Base-by-base conservation (phyloP, 2,113 vertebrate genomes). In the Neogobius melanostomus region DNA sequence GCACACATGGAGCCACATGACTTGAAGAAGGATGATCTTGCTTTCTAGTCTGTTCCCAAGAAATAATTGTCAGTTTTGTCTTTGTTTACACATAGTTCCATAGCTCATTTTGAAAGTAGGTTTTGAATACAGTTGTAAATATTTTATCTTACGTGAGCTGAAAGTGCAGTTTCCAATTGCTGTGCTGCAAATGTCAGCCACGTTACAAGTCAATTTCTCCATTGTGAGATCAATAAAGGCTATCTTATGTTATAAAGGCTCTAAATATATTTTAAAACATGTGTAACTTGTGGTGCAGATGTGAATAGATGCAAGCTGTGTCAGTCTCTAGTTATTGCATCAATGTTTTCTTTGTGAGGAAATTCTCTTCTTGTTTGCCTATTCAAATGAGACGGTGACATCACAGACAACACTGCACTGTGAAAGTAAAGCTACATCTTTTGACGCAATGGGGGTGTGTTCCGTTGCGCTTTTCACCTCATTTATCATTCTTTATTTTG, bases 381-480 rank as follows among this genome's bases (percentile, higher is more conserved):
- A 56, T 69, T 59, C 80, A 74, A 85, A 86, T 81, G 69, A 74
- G 76, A 61, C 59, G 74, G 75, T 51, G 76, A 84, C 71, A 85
- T 82, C 77, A 77, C 62, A 12, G 75, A 50, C 76, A 59, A 64
- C 69, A 53, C 15, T 56, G 45, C 74, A 76, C 11, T 44, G 62
- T 69, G 75, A 78, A 76, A 56, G 53, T 50, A 48, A 61, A 69
- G 73, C 76, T 10, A 36, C 28, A 17, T 11, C 17, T 1, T 11
- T 50, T 8, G 21, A 28, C 11, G 5, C 53, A 56, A 56, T 21
- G 5, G 9, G 53, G 17, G 21, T 16, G 2, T 54, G 11, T 54
- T 54, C 21, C 5, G 28, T 43, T 72, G 59, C 14, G 45, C 51
- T 66, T 47, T 59, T 17, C 61, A 16, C 6, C 7, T 44, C 56